phyloP scores from a whole-genome alignment of 2,888 invertebrate species.

The Barypeithes pellucidus region DNA sequence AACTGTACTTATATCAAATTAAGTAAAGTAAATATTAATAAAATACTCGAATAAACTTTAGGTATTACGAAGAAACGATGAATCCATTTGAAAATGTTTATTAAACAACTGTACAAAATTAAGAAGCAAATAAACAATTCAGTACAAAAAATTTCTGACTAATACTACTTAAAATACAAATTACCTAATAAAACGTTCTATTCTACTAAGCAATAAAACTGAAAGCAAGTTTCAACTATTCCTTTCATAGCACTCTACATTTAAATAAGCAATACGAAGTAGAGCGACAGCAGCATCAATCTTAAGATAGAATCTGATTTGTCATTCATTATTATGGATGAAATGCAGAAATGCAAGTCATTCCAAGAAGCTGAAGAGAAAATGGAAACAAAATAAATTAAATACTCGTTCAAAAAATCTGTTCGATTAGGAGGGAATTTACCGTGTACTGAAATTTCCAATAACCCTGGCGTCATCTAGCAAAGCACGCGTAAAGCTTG shows the following conservation, averaged over 20 bases:
- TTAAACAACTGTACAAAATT: no score
- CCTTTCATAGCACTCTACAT: constrained; percentile 30
- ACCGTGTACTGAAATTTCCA: no score
- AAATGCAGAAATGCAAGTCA: constrained; percentile 43
- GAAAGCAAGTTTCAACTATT: neutral
- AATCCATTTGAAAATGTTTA: no score
- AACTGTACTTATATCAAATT: no score
- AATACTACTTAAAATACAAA: neutral
- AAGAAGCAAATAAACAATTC: no score
- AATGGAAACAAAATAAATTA: constrained; percentile 37
- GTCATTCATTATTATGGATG: constrained; percentile 47
- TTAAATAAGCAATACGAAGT: constrained; percentile 22
- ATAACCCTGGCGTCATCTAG: constrained; percentile 14
- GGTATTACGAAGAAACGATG: no score
- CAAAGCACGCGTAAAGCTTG: neutral
- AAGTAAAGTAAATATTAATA: no score
- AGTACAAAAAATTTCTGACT: neutral
- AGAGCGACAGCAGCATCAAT: constrained; percentile 36
- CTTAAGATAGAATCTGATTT: constrained; percentile 35
- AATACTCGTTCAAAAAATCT: neutral
- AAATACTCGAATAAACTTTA: no score
- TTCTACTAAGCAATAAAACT: neutral
- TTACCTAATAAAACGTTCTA: neutral
- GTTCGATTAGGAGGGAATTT: neutral
- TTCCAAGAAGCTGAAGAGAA: constrained; percentile 24